A percentile compares a stretch with the other conserved stretches of the same genome.
Evolutionary conservation across 2,113 vertebrate species (phyloP).

Genomic region (Rissa tridactyla): DNA sequence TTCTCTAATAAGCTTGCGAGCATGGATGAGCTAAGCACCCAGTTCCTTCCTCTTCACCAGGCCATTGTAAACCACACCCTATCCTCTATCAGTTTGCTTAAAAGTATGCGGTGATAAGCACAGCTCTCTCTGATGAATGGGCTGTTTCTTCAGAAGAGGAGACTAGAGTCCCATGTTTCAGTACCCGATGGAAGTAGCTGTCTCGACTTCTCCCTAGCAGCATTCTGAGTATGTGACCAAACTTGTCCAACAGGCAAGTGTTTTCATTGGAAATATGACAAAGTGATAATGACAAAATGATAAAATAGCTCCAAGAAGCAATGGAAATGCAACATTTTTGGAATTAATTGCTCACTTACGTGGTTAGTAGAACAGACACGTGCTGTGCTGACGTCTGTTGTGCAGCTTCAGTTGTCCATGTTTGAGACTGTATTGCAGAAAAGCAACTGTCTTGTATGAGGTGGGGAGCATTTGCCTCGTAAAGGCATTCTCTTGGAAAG

Average conservation of each 20-base stretch:
- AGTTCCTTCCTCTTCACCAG: slow-evolving; percentile 43
- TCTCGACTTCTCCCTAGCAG: neutral
- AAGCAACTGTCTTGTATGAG: neutral
- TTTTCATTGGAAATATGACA: neutral
- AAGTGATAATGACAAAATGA: neutral
- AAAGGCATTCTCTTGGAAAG: slow-evolving; percentile 14
- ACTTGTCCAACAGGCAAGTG: neutral
- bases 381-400: neutral
- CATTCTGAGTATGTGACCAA: neutral
- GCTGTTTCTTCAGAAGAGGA: slow-evolving; percentile 8
- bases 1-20: neutral
- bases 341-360: neutral
- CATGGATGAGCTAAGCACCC: slow-evolving; percentile 37
- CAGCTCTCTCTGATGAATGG: slow-evolving; percentile 21
- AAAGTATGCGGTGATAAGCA: slow-evolving; percentile 11
- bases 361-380: neutral
- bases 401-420: neutral
- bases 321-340: neutral
- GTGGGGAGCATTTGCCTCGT: neutral
- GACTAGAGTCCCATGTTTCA: neutral
- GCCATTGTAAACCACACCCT: slow-evolving; percentile 40
- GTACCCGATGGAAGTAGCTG: neutral
- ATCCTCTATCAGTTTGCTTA: slow-evolving; percentile 35
- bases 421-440: neutral
- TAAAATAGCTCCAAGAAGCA: neutral